A percentile compares a stretch with the other conserved stretches of the same genome.
Evolutionary conservation across 1,140 invertebrate genomes (phyloP).

Genomic region (Pogonognathellus flavescens): DNA sequence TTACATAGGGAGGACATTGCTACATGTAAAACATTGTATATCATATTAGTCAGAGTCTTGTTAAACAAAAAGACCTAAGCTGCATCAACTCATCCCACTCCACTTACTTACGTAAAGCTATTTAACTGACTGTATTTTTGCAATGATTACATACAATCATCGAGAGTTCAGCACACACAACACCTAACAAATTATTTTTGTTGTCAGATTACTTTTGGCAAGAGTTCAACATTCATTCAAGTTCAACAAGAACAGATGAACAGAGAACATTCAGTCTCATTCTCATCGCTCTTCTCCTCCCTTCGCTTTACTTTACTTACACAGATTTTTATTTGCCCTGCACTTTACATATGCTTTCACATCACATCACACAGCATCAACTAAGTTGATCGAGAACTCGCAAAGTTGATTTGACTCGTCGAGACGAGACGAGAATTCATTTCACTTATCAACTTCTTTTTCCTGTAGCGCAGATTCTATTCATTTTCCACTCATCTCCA

Average conservation of each 20-base stretch:
- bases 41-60: too few species aligned
- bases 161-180: slow-evolving; percentile 47
- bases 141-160: slow-evolving; percentile 48
- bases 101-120: not conserved
- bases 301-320: slow-evolving; percentile 1
- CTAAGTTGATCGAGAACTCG: not conserved
- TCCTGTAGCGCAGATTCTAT: not conserved
- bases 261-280: too few species aligned
- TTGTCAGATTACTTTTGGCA: slow-evolving; percentile 46
- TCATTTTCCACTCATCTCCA: not conserved
- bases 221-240: slow-evolving; percentile 47
- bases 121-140: slow-evolving; percentile 3
- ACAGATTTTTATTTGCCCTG: not conserved
- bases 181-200: slow-evolving; percentile 50
- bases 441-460: slow-evolving; percentile 28
- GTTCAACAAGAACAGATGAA: slow-evolving; percentile 29
- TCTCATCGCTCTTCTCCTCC: not conserved
- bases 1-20: not conserved
- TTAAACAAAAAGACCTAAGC: too few species aligned
- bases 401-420: slow-evolving; percentile 21
- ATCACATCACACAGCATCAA: too few species aligned
- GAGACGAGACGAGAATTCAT: slow-evolving; percentile 25
- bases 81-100: not conserved
- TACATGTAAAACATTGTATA: not conserved
- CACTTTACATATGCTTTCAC: too few species aligned